Evolutionary conservation across 2,888 invertebrate genomes (phyloP).

Genomic region (Flexamia atlantica): DNA sequence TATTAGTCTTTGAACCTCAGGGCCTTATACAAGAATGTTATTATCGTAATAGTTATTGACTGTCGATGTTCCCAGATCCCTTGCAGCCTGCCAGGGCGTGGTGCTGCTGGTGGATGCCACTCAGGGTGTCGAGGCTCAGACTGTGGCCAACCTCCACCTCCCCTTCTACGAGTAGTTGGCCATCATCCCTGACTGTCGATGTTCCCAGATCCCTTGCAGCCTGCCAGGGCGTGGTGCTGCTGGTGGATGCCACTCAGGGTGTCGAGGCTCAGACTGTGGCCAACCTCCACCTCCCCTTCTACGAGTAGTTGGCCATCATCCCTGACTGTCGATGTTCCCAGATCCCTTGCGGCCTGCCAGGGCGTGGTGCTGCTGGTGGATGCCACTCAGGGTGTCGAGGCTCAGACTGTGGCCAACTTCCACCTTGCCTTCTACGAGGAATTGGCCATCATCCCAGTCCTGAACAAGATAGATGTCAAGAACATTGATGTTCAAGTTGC

Average conservation of each 20-base stretch:
- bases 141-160: constrained; percentile 96
- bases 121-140: constrained; percentile 97
- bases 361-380: constrained; percentile 95
- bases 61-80: constrained; percentile 78
- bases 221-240: constrained; percentile 93
- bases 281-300: constrained; percentile 94
- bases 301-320: constrained; percentile 85
- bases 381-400: constrained; percentile 97
- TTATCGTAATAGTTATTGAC: too few species aligned
- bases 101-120: constrained; percentile 97
- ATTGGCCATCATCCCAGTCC: constrained; percentile 91
- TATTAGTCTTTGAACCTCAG: too few species aligned
- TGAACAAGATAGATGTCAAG: constrained; percentile 98
- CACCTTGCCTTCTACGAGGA: constrained; percentile 91
- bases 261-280: constrained; percentile 99
- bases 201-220: constrained; percentile 86
- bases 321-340: constrained; percentile 75
- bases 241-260: constrained; percentile 98
- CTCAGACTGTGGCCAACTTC: constrained; percentile 98
- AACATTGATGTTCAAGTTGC: constrained; percentile 92
- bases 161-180: constrained; percentile 89
- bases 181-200: constrained; percentile 76
- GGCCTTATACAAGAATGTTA: too few species aligned
- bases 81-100: constrained; percentile 95
- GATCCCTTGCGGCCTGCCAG: constrained; percentile 95